Evolutionary conservation across 2,797 vertebrate genomes (phyloP).

Genomic region (Chiropotes sagulatus): DNA sequence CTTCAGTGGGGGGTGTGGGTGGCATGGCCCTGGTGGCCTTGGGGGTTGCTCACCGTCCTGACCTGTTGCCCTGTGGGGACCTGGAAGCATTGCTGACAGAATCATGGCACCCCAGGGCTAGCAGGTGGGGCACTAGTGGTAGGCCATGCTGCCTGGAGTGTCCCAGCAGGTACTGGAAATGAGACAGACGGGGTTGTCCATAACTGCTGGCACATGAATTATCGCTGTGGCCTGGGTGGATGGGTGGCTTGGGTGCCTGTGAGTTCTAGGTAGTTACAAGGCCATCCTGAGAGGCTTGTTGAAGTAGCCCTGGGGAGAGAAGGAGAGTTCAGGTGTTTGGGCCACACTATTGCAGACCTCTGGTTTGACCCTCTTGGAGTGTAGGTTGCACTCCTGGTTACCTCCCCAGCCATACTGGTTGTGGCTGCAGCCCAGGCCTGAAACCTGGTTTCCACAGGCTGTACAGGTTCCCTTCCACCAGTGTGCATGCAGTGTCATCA

Average conservation of each 20-base stretch:
- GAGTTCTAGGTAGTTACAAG: not conserved
- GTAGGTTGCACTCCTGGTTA: not conserved
- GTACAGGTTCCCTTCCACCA: not conserved
- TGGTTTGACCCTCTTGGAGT: not conserved
- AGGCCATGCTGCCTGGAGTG: no score
- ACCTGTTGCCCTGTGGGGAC: not conserved
- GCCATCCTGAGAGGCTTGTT: not conserved
- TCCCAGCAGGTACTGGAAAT: no score
- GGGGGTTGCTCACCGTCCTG: not conserved
- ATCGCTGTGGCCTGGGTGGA: not conserved
- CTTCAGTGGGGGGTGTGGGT: not conserved
- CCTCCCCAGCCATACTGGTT: no score
- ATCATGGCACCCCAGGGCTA: not conserved
- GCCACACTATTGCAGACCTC: not conserved
- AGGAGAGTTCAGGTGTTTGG: not conserved
- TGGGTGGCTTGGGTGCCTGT: not conserved
- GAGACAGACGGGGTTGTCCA: accelerated
- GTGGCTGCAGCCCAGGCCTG: no score
- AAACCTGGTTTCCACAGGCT: accelerated
- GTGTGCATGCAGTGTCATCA: not conserved
- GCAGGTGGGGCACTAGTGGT: not conserved
- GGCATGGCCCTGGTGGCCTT: not conserved
- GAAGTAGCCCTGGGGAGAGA: not conserved
- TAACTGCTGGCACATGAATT: accelerated
- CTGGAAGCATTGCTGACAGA: not conserved